phyloP scores from a whole-genome alignment of 2,888 invertebrate genomes.

The Gymnocheta viridis region DNA sequence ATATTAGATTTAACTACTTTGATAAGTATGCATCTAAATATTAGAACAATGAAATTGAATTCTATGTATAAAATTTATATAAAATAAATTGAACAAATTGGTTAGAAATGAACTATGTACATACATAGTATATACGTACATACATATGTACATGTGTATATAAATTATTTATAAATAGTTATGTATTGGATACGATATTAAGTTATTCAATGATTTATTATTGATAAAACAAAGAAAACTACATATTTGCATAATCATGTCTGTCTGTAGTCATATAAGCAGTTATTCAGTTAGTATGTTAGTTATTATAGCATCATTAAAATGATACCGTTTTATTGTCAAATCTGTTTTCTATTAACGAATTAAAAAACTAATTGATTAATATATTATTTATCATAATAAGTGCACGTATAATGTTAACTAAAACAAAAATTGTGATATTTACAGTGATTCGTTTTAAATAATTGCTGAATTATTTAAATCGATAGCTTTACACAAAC shows the following conservation, averaged over 20 bases:
- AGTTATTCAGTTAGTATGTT: constrained; percentile 40
- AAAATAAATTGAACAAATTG: constrained; percentile 46
- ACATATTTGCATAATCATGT: not conserved
- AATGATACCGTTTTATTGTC: constrained; percentile 48
- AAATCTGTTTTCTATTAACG: constrained; percentile 44
- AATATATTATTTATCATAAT: constrained; percentile 70
- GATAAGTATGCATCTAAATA: constrained; percentile 25
- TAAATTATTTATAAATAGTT: constrained; percentile 6
- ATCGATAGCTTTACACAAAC: constrained; percentile 74
- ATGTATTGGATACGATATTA: constrained; percentile 23
- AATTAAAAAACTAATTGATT: constrained; percentile 40
- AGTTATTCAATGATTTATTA: constrained; percentile 20
- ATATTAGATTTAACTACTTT: constrained; percentile 27
- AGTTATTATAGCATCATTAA: constrained; percentile 38
- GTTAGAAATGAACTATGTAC: constrained; percentile 9
- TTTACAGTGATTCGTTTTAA: constrained; percentile 82
- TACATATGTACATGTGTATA: not conserved
- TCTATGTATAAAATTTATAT: constrained; percentile 45
- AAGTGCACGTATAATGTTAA: constrained; percentile 76
- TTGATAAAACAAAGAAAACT: not conserved
- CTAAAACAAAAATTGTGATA: constrained; percentile 81
- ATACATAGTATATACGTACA: not conserved
- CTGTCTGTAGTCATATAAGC: constrained; percentile 13
- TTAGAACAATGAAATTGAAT: constrained; percentile 60
- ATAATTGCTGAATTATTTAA: constrained; percentile 76